phyloP scores from a whole-genome alignment of 1,140 invertebrate species.

The Ceratitis capitata region DNA sequence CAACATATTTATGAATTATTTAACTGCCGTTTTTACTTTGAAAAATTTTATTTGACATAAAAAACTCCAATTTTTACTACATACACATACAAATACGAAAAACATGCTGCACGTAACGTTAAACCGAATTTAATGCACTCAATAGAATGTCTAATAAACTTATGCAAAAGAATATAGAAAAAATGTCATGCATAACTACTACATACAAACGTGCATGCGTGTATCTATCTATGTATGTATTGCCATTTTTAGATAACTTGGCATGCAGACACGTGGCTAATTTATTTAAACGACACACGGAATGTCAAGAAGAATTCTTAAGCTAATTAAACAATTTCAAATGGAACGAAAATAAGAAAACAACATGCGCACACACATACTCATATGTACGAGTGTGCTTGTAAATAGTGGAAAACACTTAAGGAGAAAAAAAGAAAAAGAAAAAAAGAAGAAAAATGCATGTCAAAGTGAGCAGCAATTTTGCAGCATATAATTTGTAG shows the following conservation, averaged over 20 bases:
- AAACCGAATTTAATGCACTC: not conserved
- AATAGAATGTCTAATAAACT: not conserved
- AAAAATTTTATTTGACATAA: too few relatives aligned
- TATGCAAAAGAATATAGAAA: not conserved
- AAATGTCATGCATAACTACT: not conserved
- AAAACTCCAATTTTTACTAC: too few relatives aligned
- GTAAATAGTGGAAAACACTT: too few relatives aligned
- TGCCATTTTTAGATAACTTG: not conserved
- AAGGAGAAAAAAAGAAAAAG: not conserved
- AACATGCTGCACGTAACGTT: too few relatives aligned
- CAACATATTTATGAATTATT: too few relatives aligned
- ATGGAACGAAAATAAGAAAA: not conserved
- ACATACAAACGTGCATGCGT: not conserved
- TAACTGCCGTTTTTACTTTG: too few relatives aligned
- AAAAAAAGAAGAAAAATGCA: not conserved
- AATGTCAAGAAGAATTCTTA: not conserved
- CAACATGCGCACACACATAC: not conserved
- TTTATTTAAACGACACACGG: not conserved
- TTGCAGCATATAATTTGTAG: not conserved
- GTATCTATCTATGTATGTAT: not conserved
- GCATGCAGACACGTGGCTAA: not conserved
- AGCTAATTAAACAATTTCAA: slow-evolving; percentile 6
- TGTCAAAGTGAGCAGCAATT: not conserved
- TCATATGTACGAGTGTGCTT: too few relatives aligned
- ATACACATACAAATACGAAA: too few relatives aligned